These are phyloP conservation scores for Drosophila mojavensis DNA, from an alignment of 1,140 invertebrate species.

Conservation along the genomic window DNA sequence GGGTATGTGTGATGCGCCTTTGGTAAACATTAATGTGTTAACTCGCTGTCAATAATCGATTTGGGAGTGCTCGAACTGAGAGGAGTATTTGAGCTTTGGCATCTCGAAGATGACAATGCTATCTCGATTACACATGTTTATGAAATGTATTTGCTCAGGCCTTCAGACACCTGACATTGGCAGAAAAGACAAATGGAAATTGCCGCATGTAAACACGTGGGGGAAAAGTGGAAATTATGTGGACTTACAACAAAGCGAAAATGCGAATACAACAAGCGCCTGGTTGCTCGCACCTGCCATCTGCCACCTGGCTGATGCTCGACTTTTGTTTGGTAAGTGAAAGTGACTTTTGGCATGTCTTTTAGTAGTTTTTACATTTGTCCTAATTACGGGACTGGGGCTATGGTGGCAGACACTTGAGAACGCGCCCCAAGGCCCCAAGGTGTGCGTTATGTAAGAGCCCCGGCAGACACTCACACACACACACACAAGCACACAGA, in stretches of 20 bases:
- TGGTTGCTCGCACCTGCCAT: neutral
- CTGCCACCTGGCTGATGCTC: constrained; percentile 11
- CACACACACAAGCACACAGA: constrained; percentile 39
- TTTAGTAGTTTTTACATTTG: constrained; percentile 75
- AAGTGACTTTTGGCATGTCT: constrained; percentile 55
- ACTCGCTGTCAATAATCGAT: neutral
- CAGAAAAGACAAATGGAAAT: constrained; percentile 47
- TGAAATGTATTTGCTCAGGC: constrained; percentile 26
- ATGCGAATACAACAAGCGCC: neutral
- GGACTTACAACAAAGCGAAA: constrained; percentile 20
- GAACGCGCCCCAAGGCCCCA: constrained; percentile 19
- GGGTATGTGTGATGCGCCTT: neutral
- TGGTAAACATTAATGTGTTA: too few species aligned
- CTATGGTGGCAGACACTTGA: constrained; percentile 39
- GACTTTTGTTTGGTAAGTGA: constrained; percentile 40
- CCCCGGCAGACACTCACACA: constrained; percentile 12
- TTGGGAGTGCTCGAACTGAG: neutral
- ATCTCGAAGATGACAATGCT: neutral
- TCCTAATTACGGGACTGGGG: constrained; percentile 64
- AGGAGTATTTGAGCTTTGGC: neutral
- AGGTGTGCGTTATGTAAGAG: constrained; percentile 35
- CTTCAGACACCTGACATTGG: constrained; percentile 65
- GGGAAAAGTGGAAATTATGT: constrained; percentile 55
- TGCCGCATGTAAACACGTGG: constrained; percentile 54
- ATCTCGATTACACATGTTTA: constrained; percentile 16